Percentiles rank a stretch among this genome's conserved stretches.
These are phyloP conservation scores for Calonectris borealis DNA, from an alignment of 2,113 vertebrate genomes.

Conservation along the genomic window DNA sequence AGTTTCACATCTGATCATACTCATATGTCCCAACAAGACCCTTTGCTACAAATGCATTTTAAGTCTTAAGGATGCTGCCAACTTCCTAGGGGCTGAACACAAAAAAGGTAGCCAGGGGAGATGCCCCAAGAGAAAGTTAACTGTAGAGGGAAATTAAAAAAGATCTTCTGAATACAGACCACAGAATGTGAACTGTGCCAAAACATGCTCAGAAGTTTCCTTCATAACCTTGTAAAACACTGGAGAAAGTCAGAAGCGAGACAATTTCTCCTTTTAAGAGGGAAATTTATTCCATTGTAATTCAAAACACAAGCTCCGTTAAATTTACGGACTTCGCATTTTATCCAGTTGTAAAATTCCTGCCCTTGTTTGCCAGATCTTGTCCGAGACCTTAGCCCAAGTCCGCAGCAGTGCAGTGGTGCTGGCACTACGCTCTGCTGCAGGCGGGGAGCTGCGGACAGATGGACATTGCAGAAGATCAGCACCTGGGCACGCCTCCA, in stretches of 20 bases:
- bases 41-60: not conserved
- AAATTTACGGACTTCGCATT: conserved; percentile 22
- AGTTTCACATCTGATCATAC: not conserved
- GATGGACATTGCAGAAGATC: not conserved
- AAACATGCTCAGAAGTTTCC: conserved; percentile 17
- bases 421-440: not conserved
- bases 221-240: conserved; percentile 42
- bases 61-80: conserved; percentile 17
- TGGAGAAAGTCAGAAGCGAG: conserved; percentile 14
- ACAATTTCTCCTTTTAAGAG: conserved; percentile 12
- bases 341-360: conserved; percentile 14
- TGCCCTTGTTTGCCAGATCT: conserved; percentile 4
- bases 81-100: conserved; percentile 14
- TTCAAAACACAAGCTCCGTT: conserved; percentile 20
- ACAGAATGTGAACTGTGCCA: not conserved
- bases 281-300: conserved; percentile 37
- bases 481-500: not conserved
- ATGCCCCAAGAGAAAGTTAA: conserved; percentile 11
- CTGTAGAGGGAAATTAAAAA: not conserved
- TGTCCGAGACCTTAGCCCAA: not conserved
- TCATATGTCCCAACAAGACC: not conserved
- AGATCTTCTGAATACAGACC: not conserved
- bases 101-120: not conserved
- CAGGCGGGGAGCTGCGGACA: not conserved
- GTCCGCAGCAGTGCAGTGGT: not conserved